Base-by-base conservation (phyloP, 1,140 invertebrate species). In the Drosophila albomicans region DNA sequence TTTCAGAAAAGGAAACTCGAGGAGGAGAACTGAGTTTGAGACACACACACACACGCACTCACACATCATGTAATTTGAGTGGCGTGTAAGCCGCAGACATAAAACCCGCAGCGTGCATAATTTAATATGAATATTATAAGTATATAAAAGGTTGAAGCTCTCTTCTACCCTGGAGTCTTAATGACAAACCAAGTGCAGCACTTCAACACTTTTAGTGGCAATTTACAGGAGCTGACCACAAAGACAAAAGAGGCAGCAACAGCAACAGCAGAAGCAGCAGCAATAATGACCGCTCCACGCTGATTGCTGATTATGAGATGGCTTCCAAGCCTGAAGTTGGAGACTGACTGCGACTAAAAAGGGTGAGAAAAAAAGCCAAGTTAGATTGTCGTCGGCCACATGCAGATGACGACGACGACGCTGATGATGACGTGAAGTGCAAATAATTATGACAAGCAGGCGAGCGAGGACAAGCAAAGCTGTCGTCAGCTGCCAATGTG, bases 181-280 rank as follows among this genome's bases (percentile, higher is more conserved):
- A 88, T 85, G 85, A 89, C 78, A 79, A 85, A 78, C 68, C 66
- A 71, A 88, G 79, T 84, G 85, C 84, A 76, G 74, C 80, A 81
- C 78, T 84, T 88, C 85, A 88, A 88, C 85, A 89, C 85, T 89
- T 84, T 89, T 89, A 89, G 78, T 85, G 85, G 86, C 85, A 89
- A 89, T 89, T 89, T 89, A 89, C 85, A 89, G 85, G 78, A 89
- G 85, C 78, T 89, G 78, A 89, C 85, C 85, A 69, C 85, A 88
- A 85, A 61, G 57, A 66, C 58, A 62, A 56, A 43, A 28, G 65
- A 43, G 38, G 35, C 62, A 61, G 45, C 43, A 66, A 46, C 70
- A 56, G 45, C 62, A 71, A 58, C 76, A 68, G 35, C 62, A 58
- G 35, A 32, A 65, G 43, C 70, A 61, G 45, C 62, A 71, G 66